phyloP scores from a whole-genome alignment of 2,797 vertebrate genomes.

The Tadarida brasiliensis region DNA sequence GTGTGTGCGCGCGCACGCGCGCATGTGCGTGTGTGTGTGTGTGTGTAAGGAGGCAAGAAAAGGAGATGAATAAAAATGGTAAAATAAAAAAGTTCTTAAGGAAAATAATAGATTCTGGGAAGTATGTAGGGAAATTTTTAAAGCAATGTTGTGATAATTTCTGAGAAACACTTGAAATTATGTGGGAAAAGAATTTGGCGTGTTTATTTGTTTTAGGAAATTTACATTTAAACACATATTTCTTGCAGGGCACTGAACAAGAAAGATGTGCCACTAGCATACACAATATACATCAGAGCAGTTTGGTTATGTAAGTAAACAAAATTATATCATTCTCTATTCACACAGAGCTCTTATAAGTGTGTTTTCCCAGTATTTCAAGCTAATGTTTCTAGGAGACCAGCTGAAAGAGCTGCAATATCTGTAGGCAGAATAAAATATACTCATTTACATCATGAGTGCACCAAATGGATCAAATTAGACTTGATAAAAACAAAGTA shows the following conservation, averaged over 20 bases:
- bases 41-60: slow-evolving; percentile 56
- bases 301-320: slow-evolving; percentile 67
- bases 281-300: slow-evolving; percentile 41
- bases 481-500: slow-evolving; percentile 66
- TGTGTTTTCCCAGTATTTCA: slow-evolving; percentile 69
- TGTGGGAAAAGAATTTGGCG: slow-evolving; percentile 68
- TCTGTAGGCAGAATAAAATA: slow-evolving; percentile 76
- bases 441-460: slow-evolving; percentile 74
- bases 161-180: slow-evolving; percentile 81
- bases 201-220: slow-evolving; percentile 78
- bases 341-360: slow-evolving; percentile 61
- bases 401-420: slow-evolving; percentile 76
- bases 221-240: slow-evolving; percentile 75
- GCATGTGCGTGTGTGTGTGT: background rate
- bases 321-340: background rate
- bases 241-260: slow-evolving; percentile 57
- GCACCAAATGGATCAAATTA: slow-evolving; percentile 85
- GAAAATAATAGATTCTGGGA: slow-evolving; percentile 80
- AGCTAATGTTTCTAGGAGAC: slow-evolving; percentile 74
- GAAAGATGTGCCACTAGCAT: background rate
- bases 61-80: slow-evolving; percentile 72
- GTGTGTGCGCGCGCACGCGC: background rate
- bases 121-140: slow-evolving; percentile 80
- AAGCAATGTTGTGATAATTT: slow-evolving; percentile 75
- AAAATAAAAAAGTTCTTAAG: slow-evolving; percentile 70